Conservation (phyloP, 2,888 invertebrate species). For the Lamellibrachia columna region DNA sequence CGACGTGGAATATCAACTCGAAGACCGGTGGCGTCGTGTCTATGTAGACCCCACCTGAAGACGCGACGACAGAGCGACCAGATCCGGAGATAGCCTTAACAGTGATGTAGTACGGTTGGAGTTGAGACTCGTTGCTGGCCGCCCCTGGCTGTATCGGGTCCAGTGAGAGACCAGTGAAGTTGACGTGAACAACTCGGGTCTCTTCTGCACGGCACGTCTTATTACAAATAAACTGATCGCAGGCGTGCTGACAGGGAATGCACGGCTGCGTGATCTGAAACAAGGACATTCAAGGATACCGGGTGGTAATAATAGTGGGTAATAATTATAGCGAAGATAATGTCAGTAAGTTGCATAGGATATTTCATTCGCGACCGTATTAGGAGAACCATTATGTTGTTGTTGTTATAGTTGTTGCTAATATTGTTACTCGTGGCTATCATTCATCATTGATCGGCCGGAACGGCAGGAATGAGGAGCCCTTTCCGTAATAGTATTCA, state of each 20-base stretch:
- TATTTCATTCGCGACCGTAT: too few relatives aligned
- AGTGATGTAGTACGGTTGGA: neutral
- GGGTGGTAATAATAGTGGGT: neutral
- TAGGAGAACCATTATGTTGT: too few relatives aligned
- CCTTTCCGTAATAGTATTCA: too few relatives aligned
- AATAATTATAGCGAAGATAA: too few relatives aligned
- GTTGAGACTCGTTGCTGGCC: neutral
- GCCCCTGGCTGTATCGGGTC: neutral
- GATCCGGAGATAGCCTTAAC: neutral
- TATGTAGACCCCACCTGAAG: neutral
- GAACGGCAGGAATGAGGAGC: too few relatives aligned
- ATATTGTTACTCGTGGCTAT: too few relatives aligned
- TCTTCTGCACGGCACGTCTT: neutral
- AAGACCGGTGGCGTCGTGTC: neutral
- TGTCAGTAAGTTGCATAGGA: too few relatives aligned
- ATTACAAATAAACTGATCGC: neutral
- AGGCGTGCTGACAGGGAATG: neutral
- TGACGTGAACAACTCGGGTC: neutral
- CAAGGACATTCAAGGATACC: neutral
- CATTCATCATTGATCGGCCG: too few relatives aligned
- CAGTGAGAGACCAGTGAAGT: neutral
- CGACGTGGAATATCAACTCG: neutral
- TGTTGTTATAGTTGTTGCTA: too few relatives aligned
- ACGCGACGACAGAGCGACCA: neutral
- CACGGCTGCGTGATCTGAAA: neutral